A percentile compares a stretch with the other conserved stretches of the same genome.
These are phyloP conservation scores for Podilymbus podiceps DNA, from an alignment of 2,113 vertebrate species.

Conservation along the genomic window DNA sequence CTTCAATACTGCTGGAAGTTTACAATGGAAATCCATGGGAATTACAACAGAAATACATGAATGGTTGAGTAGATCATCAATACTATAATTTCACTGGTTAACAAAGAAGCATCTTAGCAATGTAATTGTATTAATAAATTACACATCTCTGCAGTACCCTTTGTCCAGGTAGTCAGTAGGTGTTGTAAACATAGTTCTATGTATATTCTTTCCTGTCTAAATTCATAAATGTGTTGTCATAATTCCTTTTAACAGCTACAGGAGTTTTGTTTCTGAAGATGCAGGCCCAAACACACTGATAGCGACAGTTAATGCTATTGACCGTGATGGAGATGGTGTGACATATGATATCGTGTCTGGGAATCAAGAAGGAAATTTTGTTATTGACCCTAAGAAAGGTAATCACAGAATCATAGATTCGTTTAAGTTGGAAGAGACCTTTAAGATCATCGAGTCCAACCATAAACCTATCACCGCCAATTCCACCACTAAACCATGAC, in stretches of 20 bases:
- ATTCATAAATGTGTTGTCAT: background rate
- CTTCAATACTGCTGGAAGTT: background rate
- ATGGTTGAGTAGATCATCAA: background rate
- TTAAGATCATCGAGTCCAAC: too few species aligned
- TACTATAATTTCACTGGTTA: background rate
- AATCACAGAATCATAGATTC: too few species aligned
- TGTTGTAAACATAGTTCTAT: background rate
- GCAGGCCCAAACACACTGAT: constrained; percentile 86
- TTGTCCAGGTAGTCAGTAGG: background rate
- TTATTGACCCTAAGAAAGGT: constrained; percentile 90
- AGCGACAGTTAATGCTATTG: constrained; percentile 85
- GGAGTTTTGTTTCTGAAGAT: constrained; percentile 89
- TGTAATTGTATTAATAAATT: background rate
- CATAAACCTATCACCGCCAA: too few species aligned
- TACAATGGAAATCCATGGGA: background rate
- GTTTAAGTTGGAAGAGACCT: too few species aligned
- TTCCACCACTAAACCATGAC: too few species aligned
- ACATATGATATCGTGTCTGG: constrained; percentile 82
- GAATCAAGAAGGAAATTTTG: constrained; percentile 85
- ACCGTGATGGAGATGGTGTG: constrained; percentile 87
- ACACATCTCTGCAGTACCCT: background rate
- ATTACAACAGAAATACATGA: background rate
- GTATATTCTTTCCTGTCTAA: background rate
- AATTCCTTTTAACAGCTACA: constrained; percentile 76
- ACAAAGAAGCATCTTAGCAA: background rate